Conservation (phyloP, 2,888 invertebrate species). For the Pristionchus fissidentatus region DNA sequence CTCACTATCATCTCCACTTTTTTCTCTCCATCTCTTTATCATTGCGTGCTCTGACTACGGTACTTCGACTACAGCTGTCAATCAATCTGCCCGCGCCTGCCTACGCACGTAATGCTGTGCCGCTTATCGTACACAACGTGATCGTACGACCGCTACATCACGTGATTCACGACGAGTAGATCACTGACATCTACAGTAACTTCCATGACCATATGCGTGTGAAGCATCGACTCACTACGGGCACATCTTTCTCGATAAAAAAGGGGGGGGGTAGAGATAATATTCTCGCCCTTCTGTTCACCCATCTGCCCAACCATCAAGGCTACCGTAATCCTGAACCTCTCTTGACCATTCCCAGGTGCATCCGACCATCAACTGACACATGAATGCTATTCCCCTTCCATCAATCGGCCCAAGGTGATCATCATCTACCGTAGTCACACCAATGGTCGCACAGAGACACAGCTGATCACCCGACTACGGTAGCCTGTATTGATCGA, state of each 20-base stretch:
- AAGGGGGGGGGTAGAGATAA: too few relatives aligned
- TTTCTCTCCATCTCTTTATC: neutral
- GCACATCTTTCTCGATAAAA: too few relatives aligned
- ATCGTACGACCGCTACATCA: neutral
- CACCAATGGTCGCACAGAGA: too few relatives aligned
- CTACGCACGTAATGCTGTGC: too few relatives aligned
- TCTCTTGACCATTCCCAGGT: neutral
- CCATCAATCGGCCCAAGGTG: too few relatives aligned
- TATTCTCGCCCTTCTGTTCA: neutral
- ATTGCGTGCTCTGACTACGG: neutral
- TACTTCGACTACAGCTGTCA: conserved; percentile 11
- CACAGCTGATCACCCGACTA: neutral
- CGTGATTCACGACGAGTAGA: neutral
- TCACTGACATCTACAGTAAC: neutral
- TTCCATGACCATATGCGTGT: neutral
- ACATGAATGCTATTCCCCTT: neutral
- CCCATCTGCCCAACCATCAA: neutral
- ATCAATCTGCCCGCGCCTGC: neutral
- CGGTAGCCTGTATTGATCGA: neutral
- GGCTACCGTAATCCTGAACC: neutral
- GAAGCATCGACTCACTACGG: neutral
- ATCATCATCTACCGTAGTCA: too few relatives aligned
- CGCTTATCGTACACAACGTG: too few relatives aligned
- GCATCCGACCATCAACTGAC: neutral
- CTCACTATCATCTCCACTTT: neutral